Conservation (phyloP, 2,797 vertebrate species). For the Heterohyrax brucei region DNA sequence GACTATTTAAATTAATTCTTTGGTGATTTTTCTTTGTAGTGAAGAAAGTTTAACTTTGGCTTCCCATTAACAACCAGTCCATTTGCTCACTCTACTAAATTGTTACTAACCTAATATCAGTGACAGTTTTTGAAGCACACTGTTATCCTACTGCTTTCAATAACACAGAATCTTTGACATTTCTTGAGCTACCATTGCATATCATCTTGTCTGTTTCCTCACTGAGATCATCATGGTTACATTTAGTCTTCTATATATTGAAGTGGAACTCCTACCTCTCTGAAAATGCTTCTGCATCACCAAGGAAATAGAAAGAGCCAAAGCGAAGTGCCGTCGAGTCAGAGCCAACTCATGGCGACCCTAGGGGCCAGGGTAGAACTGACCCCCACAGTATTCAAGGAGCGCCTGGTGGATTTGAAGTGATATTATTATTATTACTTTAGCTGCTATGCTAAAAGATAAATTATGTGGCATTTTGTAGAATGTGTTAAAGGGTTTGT, state of each 20-base stretch:
- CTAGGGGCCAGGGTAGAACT: too few species aligned
- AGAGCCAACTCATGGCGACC: too few species aligned
- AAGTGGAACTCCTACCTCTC: conserved; percentile 47
- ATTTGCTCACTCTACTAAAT: conserved; percentile 58
- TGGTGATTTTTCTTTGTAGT: conserved; percentile 39
- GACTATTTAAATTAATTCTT: conserved; percentile 53
- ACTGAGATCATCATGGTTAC: background rate
- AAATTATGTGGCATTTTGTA: background rate
- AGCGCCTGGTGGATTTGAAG: too few species aligned
- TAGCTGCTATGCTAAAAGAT: background rate
- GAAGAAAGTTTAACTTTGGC: background rate
- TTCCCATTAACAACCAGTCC: conserved; percentile 61
- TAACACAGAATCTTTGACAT: background rate
- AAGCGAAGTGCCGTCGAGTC: too few species aligned
- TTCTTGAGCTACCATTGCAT: conserved; percentile 43
- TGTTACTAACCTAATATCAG: conserved; percentile 69
- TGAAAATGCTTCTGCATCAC: background rate
- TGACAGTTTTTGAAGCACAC: conserved; percentile 51
- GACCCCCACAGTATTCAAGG: too few species aligned
- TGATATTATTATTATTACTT: background rate
- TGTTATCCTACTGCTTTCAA: conserved; percentile 57
- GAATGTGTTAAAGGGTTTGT: background rate
- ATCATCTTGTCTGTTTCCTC: background rate
- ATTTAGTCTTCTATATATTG: background rate
- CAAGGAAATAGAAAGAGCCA: background rate